Evolutionary conservation across 2,888 invertebrate genomes (phyloP).

Genomic region (Germaria angustata): DNA sequence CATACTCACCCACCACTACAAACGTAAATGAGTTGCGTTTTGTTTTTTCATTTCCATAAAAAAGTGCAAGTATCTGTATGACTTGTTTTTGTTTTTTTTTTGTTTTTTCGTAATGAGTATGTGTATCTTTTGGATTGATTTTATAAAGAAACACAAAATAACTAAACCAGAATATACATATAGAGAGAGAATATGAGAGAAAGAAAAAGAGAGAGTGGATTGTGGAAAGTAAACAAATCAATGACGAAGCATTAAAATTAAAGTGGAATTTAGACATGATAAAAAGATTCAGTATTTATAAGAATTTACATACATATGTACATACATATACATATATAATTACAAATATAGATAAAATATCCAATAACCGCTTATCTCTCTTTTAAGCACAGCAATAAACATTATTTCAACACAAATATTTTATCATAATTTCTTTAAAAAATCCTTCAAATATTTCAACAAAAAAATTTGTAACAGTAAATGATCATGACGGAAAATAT

Average conservation of each 20-base stretch:
- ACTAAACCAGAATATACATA: too few species aligned
- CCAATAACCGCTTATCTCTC: too few species aligned
- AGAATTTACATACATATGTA: background rate
- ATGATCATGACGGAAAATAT: slow-evolving; percentile 42
- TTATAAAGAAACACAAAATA: slow-evolving; percentile 23
- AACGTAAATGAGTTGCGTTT: background rate
- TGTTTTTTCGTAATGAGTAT: too few species aligned
- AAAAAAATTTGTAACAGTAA: slow-evolving; percentile 45
- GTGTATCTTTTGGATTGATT: slow-evolving; percentile 44
- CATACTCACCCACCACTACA: slow-evolving; percentile 4
- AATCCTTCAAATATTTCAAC: slow-evolving; percentile 47
- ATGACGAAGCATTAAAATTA: slow-evolving; percentile 55
- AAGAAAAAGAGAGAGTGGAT: slow-evolving; percentile 11
- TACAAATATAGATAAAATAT: too few species aligned
- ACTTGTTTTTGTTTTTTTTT: slow-evolving; percentile 31
- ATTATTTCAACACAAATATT: background rate
- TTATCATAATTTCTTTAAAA: slow-evolving; percentile 32
- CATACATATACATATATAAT: background rate
- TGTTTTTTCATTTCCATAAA: background rate
- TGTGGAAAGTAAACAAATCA: slow-evolving; percentile 58
- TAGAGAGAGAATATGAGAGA: background rate
- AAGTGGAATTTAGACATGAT: slow-evolving; percentile 55
- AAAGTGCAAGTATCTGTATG: slow-evolving; percentile 53
- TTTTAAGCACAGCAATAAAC: background rate
- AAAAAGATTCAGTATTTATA: slow-evolving; percentile 34